Evolutionary conservation across 1,140 invertebrate genomes (phyloP).

Genomic region (Bombyx mandarina): DNA sequence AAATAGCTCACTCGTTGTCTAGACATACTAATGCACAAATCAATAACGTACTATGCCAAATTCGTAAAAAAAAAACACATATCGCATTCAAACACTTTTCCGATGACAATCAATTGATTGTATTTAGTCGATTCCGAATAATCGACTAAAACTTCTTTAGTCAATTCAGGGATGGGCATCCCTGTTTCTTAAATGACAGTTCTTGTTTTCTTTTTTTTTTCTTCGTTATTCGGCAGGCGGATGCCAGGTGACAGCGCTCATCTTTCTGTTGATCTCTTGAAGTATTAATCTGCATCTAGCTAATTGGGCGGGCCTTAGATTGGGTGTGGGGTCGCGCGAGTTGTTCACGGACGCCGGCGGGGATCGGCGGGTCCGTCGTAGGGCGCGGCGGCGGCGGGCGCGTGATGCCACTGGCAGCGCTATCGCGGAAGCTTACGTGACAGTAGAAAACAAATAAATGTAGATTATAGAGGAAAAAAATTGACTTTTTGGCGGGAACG

Average conservation of each 20-base stretch:
- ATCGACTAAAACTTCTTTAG: no score
- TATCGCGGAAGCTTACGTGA: not conserved
- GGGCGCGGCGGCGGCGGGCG: slow-evolving; percentile 38
- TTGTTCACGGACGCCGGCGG: slow-evolving; percentile 13
- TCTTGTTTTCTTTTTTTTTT: not conserved
- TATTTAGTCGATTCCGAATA: no score
- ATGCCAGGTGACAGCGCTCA: slow-evolving; percentile 78
- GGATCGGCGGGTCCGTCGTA: slow-evolving; percentile 32
- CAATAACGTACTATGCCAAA: no score
- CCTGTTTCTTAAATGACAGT: no score
- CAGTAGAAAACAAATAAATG: not conserved
- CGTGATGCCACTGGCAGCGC: slow-evolving; percentile 20
- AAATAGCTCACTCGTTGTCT: no score
- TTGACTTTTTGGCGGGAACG: no score
- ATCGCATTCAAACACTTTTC: no score
- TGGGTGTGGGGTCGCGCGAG: slow-evolving; percentile 45
- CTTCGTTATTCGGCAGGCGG: slow-evolving; percentile 37
- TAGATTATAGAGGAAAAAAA: no score
- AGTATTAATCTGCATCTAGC: slow-evolving; percentile 73
- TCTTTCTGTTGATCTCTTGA: slow-evolving; percentile 81
- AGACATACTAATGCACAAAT: no score
- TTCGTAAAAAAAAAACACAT: no score
- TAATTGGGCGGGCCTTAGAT: slow-evolving; percentile 43
- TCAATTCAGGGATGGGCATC: no score
- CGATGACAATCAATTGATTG: no score